phyloP scores from a whole-genome alignment of 2,797 vertebrate genomes.

The Muraenolepis orangiensis region DNA sequence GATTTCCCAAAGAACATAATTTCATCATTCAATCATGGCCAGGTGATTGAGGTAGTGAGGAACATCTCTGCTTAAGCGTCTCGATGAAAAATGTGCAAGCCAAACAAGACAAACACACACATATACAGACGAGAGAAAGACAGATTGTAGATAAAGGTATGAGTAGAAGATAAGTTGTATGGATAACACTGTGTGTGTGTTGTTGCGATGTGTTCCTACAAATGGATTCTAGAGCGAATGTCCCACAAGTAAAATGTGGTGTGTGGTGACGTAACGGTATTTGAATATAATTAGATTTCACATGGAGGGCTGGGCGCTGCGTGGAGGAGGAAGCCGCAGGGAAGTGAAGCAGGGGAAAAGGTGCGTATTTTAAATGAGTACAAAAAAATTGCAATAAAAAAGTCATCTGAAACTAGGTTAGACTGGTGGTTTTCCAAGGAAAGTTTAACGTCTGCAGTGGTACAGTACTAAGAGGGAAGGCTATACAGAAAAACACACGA shows the following conservation, averaged over 20 bases:
- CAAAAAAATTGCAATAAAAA: neutral
- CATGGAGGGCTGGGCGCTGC: slow-evolving; percentile 17
- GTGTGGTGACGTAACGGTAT: slow-evolving; percentile 16
- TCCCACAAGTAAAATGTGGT: slow-evolving; percentile 15
- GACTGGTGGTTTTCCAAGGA: neutral
- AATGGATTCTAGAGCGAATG: slow-evolving; percentile 27
- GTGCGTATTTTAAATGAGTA: neutral
- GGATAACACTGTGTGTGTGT: neutral
- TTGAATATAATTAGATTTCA: slow-evolving; percentile 24
- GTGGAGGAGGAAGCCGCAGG: slow-evolving; percentile 24
- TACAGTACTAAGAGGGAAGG: neutral
- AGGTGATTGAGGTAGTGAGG: neutral
- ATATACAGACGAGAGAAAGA: slow-evolving; percentile 35
- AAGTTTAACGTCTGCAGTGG: neutral
- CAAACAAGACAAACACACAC: neutral
- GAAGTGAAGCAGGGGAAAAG: slow-evolving; percentile 13
- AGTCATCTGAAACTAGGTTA: neutral
- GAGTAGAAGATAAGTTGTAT: neutral
- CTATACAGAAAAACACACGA: no score
- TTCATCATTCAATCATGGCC: neutral
- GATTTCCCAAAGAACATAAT: neutral
- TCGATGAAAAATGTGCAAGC: neutral
- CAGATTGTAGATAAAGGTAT: neutral
- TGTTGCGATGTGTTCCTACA: slow-evolving; percentile 6
- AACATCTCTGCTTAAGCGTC: neutral